Percentiles rank a stretch among this genome's conserved stretches.
phyloP scores from a whole-genome alignment of 2,888 invertebrate species.

The Spisula solida region DNA sequence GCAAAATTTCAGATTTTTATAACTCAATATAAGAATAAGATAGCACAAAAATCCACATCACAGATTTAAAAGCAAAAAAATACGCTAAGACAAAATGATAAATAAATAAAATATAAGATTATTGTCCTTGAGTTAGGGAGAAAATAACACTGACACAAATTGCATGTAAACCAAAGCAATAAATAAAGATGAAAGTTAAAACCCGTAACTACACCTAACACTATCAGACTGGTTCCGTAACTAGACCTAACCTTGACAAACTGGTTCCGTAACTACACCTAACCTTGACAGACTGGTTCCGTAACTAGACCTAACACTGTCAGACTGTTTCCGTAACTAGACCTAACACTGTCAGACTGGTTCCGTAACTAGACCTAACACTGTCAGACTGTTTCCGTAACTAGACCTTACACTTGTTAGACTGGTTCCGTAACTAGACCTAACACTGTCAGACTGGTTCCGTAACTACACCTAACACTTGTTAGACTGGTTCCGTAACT shows the following conservation, averaged over 20 bases:
- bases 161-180: slow-evolving; percentile 16
- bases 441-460: background rate
- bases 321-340: background rate
- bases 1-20: too few species aligned
- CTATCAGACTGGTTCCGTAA: background rate
- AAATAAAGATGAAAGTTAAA: background rate
- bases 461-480: background rate
- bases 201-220: slow-evolving; percentile 14
- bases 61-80: background rate
- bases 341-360: background rate
- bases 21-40: background rate
- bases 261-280: background rate
- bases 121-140: slow-evolving; percentile 27
- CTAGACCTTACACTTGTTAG: too few species aligned
- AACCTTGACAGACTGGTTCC: too few species aligned
- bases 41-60: slow-evolving; percentile 16
- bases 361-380: too few species aligned
- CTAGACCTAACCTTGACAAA: too few species aligned
- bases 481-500: background rate
- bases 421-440: too few species aligned
- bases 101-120: slow-evolving; percentile 31
- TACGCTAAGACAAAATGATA: background rate
- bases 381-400: background rate
- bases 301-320: too few species aligned
- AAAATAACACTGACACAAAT: background rate